A percentile compares a stretch with the other conserved stretches of the same genome.
phyloP scores from a whole-genome alignment of 2,888 invertebrate genomes.

The Hemaris fuciformis region DNA sequence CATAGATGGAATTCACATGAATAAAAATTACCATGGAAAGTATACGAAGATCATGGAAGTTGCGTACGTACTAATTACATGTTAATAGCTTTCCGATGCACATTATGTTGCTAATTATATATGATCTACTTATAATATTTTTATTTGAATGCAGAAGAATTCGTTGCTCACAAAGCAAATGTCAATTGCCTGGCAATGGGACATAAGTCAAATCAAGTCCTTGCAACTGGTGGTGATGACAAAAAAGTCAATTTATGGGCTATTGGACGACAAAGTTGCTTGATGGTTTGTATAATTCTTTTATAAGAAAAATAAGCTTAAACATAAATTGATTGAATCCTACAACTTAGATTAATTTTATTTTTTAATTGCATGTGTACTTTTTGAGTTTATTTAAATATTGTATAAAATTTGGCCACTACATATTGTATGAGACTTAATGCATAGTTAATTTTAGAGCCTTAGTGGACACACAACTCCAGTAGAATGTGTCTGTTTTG shows the following conservation, averaged over 20 bases:
- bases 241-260: conserved; percentile 99
- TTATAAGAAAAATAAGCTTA: neutral
- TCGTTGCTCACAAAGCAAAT: conserved; percentile 92
- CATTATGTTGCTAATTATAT: neutral
- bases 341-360: too few relatives aligned
- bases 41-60: conserved; percentile 89
- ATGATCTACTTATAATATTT: neutral
- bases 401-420: neutral
- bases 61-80: conserved; percentile 83
- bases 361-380: neutral
- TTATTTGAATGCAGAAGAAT: conserved; percentile 86
- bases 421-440: neutral
- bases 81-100: neutral
- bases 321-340: too few relatives aligned
- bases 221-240: conserved; percentile 97
- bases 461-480: conserved; percentile 96
- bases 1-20: conserved; percentile 47
- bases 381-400: neutral
- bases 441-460: conserved; percentile 81
- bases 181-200: conserved; percentile 94
- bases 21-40: conserved; percentile 64
- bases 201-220: conserved; percentile 93
- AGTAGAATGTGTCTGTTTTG: conserved; percentile 97
- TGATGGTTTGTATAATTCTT: conserved; percentile 87
- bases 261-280: conserved; percentile 95